Evolutionary conservation across 2,113 vertebrate genomes (phyloP), one percentile per base, ranked within the genome.

Genomic region (Mesembrinibis cayennensis): DNA sequence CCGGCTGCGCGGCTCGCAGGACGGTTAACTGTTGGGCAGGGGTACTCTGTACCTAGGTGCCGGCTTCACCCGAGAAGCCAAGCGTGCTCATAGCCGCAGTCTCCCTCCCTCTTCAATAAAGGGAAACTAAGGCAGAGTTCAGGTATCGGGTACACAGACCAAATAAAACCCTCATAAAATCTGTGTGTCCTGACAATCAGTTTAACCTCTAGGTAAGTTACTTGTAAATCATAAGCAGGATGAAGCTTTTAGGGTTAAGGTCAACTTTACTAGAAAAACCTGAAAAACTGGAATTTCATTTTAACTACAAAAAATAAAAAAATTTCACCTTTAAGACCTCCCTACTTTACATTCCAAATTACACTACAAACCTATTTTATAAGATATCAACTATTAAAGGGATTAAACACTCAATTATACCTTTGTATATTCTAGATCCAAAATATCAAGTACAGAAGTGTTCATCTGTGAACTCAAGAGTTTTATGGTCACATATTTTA

Each of bases 131-230:
- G 32, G 84, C 58, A 87, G 59, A 58, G 36, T 40, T 85, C 74
- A 82, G 49, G 25, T 34, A 42, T 7, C 0, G 0, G 10, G 40
- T 22, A 69, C 21, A 61, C 6, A 58, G n/a, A 76, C 2, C 6
- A 70, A 52, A 62, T 16, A 15, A 56, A 17, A 23, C 27, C 61
- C n/a, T 22, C 65, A 66, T 66, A 74, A 95, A 84, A 94, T 20
- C 18, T 15, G 0, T 14, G 4, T 30, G 8, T 30, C 49, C 40
- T 49, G 30, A 72, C 56, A n/a, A 66, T 16, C 44, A 23, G 27
- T n/a, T 93, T 82, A 92, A 79, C 32, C 34, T 63, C 52, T n/a
- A 71, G 34, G 3, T 44, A 67, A 49, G 4, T 56, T 23, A 19
- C 36, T 29, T 65, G 16, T 40, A 82, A 89, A 87, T 49, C 38